These are phyloP conservation scores for Coregonus suidteri DNA, from an alignment of 2,797 vertebrate genomes.

Conservation along the genomic window DNA sequence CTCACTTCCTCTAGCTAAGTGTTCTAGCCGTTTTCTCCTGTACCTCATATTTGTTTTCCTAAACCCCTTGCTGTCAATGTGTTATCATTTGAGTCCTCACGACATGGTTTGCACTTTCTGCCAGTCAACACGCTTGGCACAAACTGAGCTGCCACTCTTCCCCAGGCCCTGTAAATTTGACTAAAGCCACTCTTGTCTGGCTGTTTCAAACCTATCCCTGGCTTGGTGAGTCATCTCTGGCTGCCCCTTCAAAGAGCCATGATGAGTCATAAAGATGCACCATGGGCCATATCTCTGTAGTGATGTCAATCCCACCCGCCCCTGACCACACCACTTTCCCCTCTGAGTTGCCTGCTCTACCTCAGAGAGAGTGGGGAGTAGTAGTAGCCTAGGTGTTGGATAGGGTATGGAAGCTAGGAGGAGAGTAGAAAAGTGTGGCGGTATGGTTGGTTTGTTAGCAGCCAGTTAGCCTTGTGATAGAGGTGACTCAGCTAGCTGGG, in stretches of 20 bases:
- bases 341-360: neutral
- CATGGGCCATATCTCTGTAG: conserved; percentile 12
- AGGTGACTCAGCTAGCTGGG: conserved; percentile 1
- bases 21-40: neutral
- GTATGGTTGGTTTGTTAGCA: neutral
- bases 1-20: neutral
- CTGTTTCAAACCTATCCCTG: neutral
- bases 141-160: conserved; percentile 7
- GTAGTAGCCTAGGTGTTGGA: neutral
- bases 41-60: neutral
- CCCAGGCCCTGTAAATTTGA: neutral
- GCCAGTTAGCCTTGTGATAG: neutral
- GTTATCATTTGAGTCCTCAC: neutral
- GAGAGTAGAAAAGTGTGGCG: neutral
- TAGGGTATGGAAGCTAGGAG: neutral
- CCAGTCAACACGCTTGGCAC: neutral
- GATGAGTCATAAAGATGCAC: conserved; percentile 25
- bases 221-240: conserved; percentile 16
- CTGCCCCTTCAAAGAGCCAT: conserved; percentile 13
- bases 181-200: conserved; percentile 4
- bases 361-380: neutral
- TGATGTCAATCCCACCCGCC: neutral
- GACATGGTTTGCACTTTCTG: neutral
- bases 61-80: neutral
- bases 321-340: neutral